Conservation (phyloP, 2,888 invertebrate genomes). For the Scaptomyza flava region DNA sequence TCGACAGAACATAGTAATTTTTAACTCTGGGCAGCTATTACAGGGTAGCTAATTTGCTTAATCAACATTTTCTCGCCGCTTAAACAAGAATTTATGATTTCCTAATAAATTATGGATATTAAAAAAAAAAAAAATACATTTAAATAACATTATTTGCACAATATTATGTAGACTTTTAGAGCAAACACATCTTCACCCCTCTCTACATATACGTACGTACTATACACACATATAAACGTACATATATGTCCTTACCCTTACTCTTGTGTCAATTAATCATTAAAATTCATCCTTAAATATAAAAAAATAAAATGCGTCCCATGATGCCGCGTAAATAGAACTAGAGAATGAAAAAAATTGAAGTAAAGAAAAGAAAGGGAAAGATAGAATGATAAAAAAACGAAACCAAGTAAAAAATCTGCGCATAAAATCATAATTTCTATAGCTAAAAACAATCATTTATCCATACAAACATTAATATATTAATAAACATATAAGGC, state of each 20-base stretch:
- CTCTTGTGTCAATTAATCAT: conserved; percentile 58
- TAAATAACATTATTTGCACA: conserved; percentile 61
- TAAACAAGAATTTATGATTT: too few relatives aligned
- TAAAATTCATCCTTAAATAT: conserved; percentile 59
- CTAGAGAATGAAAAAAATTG: background rate
- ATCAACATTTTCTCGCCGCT: too few relatives aligned
- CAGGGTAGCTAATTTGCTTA: too few relatives aligned
- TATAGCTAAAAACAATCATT: conserved; percentile 20
- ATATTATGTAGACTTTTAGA: conserved; percentile 57
- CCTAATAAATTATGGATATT: background rate
- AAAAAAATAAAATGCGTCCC: conserved; percentile 41
- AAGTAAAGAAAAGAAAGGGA: background rate
- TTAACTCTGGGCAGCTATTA: too few relatives aligned
- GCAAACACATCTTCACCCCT: conserved; percentile 11
- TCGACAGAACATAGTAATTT: too few relatives aligned
- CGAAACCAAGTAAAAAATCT: conserved; percentile 47
- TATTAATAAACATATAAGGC: background rate
- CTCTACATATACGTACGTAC: background rate
- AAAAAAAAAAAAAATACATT: conserved; percentile 49
- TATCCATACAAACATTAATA: conserved; percentile 7
- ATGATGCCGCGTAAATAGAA: conserved; percentile 7
- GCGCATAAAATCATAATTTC: conserved; percentile 61
- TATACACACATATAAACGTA: conserved; percentile 26
- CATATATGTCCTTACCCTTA: conserved; percentile 13
- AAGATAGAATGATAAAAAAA: conserved; percentile 2